These are phyloP conservation scores for Polyommatus icarus DNA, from an alignment of 2,888 invertebrate species.

Conservation along the genomic window DNA sequence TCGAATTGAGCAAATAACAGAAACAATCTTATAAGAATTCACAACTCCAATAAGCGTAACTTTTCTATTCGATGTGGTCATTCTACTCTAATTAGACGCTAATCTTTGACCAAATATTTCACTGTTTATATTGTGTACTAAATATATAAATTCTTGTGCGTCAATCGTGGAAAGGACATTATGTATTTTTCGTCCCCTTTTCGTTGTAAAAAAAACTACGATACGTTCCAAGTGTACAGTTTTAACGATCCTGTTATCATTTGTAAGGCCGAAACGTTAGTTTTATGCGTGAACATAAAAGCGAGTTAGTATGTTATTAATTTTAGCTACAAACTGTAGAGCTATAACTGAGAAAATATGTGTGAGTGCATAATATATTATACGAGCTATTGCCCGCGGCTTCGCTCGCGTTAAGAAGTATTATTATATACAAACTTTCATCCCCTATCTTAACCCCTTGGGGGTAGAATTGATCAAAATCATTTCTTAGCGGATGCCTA, in stretches of 20 bases:
- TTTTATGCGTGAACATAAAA: conserved; percentile 43
- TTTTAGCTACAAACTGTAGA: conserved; percentile 33
- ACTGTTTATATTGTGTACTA: conserved; percentile 50
- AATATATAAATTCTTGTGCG: conserved; percentile 66
- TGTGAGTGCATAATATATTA: conserved; percentile 2
- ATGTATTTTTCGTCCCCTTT: conserved; percentile 60
- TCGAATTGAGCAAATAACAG: no score
- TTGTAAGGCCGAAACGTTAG: conserved; percentile 42
- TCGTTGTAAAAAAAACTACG: conserved; percentile 56
- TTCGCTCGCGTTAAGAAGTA: no score
- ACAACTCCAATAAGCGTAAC: neutral
- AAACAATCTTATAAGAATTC: neutral
- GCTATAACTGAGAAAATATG: neutral
- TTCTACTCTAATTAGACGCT: neutral
- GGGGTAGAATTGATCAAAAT: no score
- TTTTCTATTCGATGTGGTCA: neutral
- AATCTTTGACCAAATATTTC: conserved; percentile 33
- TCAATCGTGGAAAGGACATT: conserved; percentile 66
- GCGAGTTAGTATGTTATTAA: conserved; percentile 37
- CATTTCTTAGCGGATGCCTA: no score
- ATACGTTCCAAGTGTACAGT: conserved; percentile 60
- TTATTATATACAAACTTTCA: no score
- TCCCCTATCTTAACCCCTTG: no score
- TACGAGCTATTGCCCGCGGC: no score
- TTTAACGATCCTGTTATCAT: conserved; percentile 63